Evolutionary conservation across 2,113 vertebrate genomes (phyloP).

Genomic region (Chiloscyllium plagiosum): DNA sequence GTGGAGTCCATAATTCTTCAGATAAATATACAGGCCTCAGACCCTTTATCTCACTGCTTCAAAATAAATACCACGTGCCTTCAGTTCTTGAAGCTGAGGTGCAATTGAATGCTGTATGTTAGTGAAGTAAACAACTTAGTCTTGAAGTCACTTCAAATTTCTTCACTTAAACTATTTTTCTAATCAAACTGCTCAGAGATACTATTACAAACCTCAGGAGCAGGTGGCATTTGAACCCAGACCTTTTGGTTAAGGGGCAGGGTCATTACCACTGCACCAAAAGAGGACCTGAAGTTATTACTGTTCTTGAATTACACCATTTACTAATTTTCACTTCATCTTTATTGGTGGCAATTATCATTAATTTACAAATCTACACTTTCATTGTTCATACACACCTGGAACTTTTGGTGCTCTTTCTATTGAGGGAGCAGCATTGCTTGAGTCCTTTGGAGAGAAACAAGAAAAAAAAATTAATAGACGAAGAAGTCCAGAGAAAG

Average conservation of each 20-base stretch:
- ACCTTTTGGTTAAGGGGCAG: too few species aligned
- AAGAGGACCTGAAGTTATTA: too few species aligned
- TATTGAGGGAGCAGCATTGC: neutral
- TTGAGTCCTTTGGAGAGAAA: neutral
- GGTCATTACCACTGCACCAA: too few species aligned
- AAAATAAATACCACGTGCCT: neutral
- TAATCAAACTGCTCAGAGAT: too few species aligned
- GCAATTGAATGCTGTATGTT: neutral
- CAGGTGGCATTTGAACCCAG: too few species aligned
- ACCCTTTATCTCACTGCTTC: neutral
- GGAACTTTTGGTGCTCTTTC: too few species aligned
- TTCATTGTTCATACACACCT: neutral
- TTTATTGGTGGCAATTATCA: neutral
- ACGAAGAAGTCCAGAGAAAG: neutral
- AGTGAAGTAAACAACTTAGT: neutral
- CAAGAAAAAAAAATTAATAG: conserved; percentile 8
- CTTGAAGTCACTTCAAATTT: neutral
- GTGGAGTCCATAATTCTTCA: too few species aligned
- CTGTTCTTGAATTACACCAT: neutral
- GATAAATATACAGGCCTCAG: too few species aligned
- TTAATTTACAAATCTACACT: neutral
- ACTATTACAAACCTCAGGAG: too few species aligned
- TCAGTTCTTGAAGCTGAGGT: neutral
- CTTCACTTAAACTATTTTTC: too few species aligned
- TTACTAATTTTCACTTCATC: neutral